Evolutionary conservation across 1,140 invertebrate species (phyloP).

Genomic region (Holcopasites calliopsidis): DNA sequence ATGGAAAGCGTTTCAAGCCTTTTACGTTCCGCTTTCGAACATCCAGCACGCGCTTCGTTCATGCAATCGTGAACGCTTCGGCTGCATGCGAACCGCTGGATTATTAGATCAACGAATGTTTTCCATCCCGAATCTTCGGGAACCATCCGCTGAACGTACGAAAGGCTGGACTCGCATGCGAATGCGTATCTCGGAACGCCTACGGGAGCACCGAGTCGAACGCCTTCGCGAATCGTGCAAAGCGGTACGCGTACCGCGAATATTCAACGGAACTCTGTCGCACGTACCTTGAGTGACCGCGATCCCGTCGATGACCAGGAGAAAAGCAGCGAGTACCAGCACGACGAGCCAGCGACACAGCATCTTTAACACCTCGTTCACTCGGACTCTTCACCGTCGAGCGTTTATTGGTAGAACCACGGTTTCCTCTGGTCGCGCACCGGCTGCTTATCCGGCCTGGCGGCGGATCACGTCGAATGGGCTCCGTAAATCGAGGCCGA

Average conservation of each 20-base stretch:
- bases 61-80: neutral
- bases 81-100: neutral
- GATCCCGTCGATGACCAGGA: constrained; percentile 58
- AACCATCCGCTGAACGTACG: neutral
- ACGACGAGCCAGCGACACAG: constrained; percentile 58
- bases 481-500: neutral
- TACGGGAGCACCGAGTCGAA: neutral
- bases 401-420: constrained; percentile 33
- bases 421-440: neutral
- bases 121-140: neutral
- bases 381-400: constrained; percentile 48
- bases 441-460: too few relatives aligned
- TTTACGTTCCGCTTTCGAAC: neutral
- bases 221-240: neutral
- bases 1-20: neutral
- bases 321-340: constrained; percentile 58
- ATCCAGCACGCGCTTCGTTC: neutral
- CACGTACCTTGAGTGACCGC: constrained; percentile 61
- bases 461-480: neutral
- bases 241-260: neutral
- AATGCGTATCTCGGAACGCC: neutral
- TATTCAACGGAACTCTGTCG: neutral
- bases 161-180: neutral
- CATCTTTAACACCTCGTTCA: constrained; percentile 60
- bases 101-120: neutral